These are phyloP conservation scores for Aldabrachelys gigantea DNA, from an alignment of 2,113 vertebrate species.

Conservation along the genomic window DNA sequence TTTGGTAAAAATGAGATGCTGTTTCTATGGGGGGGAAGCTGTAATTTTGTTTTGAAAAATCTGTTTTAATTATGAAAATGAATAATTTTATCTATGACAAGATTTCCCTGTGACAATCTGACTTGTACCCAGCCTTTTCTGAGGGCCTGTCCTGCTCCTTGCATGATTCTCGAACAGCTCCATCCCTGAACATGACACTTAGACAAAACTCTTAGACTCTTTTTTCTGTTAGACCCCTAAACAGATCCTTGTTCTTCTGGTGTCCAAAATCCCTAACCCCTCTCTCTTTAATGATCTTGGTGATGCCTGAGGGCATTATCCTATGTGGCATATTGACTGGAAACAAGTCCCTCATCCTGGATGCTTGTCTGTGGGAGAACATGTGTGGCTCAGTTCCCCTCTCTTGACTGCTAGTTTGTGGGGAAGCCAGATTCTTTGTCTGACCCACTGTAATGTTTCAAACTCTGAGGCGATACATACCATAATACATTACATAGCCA, in stretches of 20 bases:
- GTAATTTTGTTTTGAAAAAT: neutral
- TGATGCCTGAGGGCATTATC: neutral
- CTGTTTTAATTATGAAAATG: neutral
- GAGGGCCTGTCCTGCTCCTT: neutral
- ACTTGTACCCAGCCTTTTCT: neutral
- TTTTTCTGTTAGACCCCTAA: neutral
- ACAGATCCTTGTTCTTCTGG: neutral
- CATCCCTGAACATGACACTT: neutral
- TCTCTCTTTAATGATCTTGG: neutral
- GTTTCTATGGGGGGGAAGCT: neutral
- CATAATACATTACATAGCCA: neutral
- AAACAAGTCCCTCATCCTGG: neutral
- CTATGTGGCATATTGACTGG: rapidly evolving
- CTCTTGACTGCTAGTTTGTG: neutral
- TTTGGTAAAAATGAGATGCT: neutral
- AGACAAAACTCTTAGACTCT: neutral
- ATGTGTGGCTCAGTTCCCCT: neutral
- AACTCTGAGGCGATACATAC: neutral
- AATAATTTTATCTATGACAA: neutral
- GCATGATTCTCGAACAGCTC: neutral
- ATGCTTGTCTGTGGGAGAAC: rapidly evolving
- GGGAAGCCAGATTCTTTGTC: neutral
- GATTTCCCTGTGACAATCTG: neutral
- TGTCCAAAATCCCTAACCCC: neutral
- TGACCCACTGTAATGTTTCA: neutral